phyloP scores from a whole-genome alignment of 1,140 invertebrate species.

The Nebria ingens region DNA sequence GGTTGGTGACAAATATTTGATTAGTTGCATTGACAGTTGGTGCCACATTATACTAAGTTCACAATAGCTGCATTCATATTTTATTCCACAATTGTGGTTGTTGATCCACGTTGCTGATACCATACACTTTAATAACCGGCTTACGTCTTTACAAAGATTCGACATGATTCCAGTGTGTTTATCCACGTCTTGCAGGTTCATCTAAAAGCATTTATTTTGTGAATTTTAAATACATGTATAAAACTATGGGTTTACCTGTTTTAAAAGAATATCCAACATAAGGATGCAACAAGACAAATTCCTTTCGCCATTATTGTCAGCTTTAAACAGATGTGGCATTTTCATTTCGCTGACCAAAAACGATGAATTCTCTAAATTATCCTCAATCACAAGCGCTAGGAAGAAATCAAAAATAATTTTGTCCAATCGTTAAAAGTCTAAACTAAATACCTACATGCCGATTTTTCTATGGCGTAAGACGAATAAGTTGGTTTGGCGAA shows the following conservation, averaged over 20 bases:
- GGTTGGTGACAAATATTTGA: slow-evolving; percentile 67
- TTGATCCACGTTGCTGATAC: slow-evolving; percentile 65
- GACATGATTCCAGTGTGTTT: slow-evolving; percentile 71
- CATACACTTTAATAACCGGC: slow-evolving; percentile 73
- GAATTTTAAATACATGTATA: slow-evolving; percentile 10
- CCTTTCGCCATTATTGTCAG: slow-evolving; percentile 53
- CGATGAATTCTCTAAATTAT: slow-evolving; percentile 57
- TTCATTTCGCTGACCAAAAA: slow-evolving; percentile 60
- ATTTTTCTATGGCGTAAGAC: too few species aligned
- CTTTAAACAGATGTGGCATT: slow-evolving; percentile 46
- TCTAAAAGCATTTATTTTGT: too few species aligned
- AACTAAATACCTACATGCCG: too few species aligned
- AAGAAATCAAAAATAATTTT: slow-evolving; percentile 18
- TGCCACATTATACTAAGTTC: slow-evolving; percentile 90
- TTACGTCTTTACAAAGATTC: slow-evolving; percentile 61
- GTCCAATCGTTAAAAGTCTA: too few species aligned
- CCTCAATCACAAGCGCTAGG: slow-evolving; percentile 51
- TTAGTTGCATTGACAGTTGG: slow-evolving; percentile 71
- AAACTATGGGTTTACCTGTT: slow-evolving; percentile 65
- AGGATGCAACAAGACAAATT: slow-evolving; percentile 89
- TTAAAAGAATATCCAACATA: slow-evolving; percentile 90
- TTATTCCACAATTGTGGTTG: slow-evolving; percentile 53
- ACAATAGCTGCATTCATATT: slow-evolving; percentile 78
- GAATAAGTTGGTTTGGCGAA: too few species aligned
- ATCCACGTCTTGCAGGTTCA: slow-evolving; percentile 88